These are phyloP conservation scores for Apeira syringaria DNA, from an alignment of 2,888 invertebrate genomes.

Conservation along the genomic window DNA sequence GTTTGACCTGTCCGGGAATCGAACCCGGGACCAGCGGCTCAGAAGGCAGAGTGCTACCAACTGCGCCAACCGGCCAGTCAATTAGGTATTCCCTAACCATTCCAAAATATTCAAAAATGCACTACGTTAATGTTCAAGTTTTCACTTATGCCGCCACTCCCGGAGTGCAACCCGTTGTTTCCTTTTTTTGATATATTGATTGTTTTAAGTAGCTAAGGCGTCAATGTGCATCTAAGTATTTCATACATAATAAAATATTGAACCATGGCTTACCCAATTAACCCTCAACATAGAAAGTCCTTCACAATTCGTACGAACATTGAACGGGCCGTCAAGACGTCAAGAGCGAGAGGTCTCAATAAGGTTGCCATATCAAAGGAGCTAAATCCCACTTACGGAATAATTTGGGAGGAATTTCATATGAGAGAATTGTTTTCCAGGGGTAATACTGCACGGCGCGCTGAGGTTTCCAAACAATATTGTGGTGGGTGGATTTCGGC, in stretches of 20 bases:
- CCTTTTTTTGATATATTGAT: no score
- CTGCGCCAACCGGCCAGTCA: no score
- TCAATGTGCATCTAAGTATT: no score
- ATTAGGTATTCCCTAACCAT: no score
- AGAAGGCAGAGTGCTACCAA: no score
- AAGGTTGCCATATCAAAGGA: conserved; percentile 23
- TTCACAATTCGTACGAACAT: conserved; percentile 3
- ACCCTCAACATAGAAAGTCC: neutral
- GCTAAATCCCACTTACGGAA: conserved; percentile 31
- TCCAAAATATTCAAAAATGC: no score
- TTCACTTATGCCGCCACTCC: no score
- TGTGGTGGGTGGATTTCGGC: conserved; percentile 20
- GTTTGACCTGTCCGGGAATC: no score
- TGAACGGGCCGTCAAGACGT: conserved; percentile 22
- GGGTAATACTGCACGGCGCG: conserved; percentile 19
- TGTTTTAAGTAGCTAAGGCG: no score
- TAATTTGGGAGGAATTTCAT: conserved; percentile 35
- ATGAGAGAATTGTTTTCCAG: conserved; percentile 33
- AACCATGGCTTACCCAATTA: neutral
- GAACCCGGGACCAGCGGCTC: no score
- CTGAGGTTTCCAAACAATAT: conserved; percentile 30
- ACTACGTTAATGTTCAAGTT: no score
- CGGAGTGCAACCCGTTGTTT: no score
- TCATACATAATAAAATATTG: neutral
- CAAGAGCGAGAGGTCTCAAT: conserved; percentile 22